Conservation (phyloP, 2,888 invertebrate species). For the Galeopsomyia nigrocyanea region DNA sequence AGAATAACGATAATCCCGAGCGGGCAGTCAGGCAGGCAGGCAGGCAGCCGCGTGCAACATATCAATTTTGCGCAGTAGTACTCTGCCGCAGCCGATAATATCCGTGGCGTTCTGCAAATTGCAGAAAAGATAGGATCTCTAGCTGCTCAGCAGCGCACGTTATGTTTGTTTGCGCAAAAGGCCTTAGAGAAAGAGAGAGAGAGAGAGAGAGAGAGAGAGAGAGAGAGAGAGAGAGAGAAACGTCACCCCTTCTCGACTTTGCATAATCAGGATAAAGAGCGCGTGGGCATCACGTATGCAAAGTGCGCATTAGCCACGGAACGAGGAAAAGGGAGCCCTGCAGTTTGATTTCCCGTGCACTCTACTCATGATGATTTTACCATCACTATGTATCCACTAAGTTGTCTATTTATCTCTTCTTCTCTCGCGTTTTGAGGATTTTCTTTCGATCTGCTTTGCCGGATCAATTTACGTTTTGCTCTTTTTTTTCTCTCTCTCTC, state of each 20-base stretch:
- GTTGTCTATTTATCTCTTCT: constrained; percentile 4
- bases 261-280: constrained; percentile 46
- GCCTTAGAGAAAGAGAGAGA: background rate
- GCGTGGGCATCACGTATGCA: constrained; percentile 44
- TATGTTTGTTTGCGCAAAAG: constrained; percentile 40
- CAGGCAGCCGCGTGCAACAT: constrained; percentile 18
- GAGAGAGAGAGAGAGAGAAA: background rate
- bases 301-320: constrained; percentile 48
- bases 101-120: constrained; percentile 42
- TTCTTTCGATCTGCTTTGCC: background rate
- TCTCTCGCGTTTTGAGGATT: background rate
- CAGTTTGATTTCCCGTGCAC: background rate
- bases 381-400: too few species aligned
- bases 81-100: constrained; percentile 16
- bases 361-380: background rate
- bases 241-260: constrained; percentile 15
- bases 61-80: constrained; percentile 33
- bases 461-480: background rate
- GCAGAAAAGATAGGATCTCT: constrained; percentile 46
- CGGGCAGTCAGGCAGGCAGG: too few species aligned
- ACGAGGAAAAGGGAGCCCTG: constrained; percentile 24
- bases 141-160: background rate
- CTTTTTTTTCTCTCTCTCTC: background rate
- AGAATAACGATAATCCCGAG: constrained; percentile 41
- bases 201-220: background rate